Evolutionary conservation across 2,113 vertebrate species (phyloP).

Genomic region (Onychostoma macrolepis): DNA sequence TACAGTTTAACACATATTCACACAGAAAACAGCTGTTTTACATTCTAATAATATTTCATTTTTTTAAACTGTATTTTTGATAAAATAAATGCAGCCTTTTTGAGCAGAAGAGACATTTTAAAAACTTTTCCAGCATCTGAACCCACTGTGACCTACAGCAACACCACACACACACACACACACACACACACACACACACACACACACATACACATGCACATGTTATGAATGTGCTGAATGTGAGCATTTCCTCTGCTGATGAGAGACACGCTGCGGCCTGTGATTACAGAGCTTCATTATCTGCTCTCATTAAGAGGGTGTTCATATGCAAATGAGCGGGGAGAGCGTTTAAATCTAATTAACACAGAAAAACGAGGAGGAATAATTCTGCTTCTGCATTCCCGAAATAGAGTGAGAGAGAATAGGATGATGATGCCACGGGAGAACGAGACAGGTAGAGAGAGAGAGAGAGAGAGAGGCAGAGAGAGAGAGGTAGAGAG

Average conservation of each 20-base stretch:
- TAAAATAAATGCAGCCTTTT: not conserved
- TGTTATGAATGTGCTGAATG: slow-evolving; percentile 9
- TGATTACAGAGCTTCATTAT: slow-evolving; percentile 44
- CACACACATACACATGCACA: not conserved
- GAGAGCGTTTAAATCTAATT: slow-evolving; percentile 52
- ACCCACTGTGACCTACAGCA: not conserved
- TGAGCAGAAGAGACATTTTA: not conserved
- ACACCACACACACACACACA: not conserved
- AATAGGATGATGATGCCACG: not conserved
- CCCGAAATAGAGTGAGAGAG: not conserved
- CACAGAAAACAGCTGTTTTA: not conserved
- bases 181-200: not conserved
- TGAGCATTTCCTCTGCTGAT: not conserved
- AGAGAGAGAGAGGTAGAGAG: not conserved
- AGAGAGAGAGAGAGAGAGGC: not conserved
- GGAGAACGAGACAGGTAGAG: not conserved
- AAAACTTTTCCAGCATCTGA: not conserved
- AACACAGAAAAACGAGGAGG: slow-evolving; percentile 36
- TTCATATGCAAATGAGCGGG: slow-evolving; percentile 40
- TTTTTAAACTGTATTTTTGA: not conserved
- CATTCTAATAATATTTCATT: not conserved
- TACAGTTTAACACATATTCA: not conserved
- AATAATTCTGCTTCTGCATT: not conserved
- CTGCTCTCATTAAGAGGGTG: slow-evolving; percentile 40
- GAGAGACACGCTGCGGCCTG: slow-evolving; percentile 3